These are phyloP conservation scores for Chymomyza amoena DNA, from an alignment of 2,888 invertebrate genomes.

Conservation along the genomic window DNA sequence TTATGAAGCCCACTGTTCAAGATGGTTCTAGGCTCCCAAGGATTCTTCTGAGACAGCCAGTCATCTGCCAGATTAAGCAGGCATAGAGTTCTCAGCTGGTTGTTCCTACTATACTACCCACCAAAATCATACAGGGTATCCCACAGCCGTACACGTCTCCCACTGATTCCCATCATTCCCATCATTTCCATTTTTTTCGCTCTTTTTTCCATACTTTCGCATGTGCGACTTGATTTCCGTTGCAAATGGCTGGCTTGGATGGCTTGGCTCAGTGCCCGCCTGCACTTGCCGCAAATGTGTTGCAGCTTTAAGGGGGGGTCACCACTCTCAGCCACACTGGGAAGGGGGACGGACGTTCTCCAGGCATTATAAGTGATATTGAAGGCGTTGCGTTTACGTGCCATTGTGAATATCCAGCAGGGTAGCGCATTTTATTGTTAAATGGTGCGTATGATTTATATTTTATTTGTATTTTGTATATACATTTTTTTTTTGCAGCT, in stretches of 20 bases:
- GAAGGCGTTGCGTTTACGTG: constrained; percentile 65
- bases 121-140: too few species aligned
- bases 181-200: constrained; percentile 3
- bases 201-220: constrained; percentile 53
- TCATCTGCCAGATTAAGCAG: too few species aligned
- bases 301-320: neutral
- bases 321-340: neutral
- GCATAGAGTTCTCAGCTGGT: too few species aligned
- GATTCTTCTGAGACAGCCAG: too few species aligned
- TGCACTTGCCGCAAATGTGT: neutral
- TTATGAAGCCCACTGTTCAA: too few species aligned
- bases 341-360: neutral
- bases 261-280: constrained; percentile 5
- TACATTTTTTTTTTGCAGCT: constrained; percentile 19
- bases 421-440: constrained; percentile 59
- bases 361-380: constrained; percentile 66
- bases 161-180: too few species aligned
- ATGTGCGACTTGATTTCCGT: constrained; percentile 72
- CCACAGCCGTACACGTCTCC: too few species aligned
- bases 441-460: constrained; percentile 75
- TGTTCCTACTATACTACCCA: too few species aligned
- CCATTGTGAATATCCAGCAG: constrained; percentile 50
- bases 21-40: too few species aligned
- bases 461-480: constrained; percentile 54
- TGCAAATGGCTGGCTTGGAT: constrained; percentile 60